phyloP scores from a whole-genome alignment of 2,113 vertebrate species.

The Recurvirostra avosetta region DNA sequence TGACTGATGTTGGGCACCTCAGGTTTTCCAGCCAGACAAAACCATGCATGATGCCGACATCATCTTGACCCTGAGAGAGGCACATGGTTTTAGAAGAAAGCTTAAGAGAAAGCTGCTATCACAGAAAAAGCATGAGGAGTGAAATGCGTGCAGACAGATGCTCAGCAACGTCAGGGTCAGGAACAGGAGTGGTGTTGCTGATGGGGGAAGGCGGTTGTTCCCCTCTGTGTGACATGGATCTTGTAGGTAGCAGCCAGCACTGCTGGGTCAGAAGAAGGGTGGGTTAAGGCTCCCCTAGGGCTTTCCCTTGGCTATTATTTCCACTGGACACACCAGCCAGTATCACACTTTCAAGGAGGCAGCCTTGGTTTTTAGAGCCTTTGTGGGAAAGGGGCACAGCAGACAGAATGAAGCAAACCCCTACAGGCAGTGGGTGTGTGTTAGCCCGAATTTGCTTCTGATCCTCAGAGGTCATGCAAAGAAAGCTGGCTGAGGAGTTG shows the following conservation, averaged over 20 bases:
- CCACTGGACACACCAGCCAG: background rate
- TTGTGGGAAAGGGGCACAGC: background rate
- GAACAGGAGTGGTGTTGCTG: background rate
- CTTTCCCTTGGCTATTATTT: background rate
- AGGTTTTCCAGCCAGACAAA: background rate
- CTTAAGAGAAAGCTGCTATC: background rate
- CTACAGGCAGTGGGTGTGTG: background rate
- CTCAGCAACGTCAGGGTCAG: background rate
- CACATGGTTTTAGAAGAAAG: background rate
- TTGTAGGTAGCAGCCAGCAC: background rate
- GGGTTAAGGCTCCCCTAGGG: background rate
- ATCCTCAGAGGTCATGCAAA: background rate
- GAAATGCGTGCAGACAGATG: background rate
- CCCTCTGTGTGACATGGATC: background rate
- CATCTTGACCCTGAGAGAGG: background rate
- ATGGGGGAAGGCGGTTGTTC: background rate
- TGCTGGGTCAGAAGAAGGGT: background rate
- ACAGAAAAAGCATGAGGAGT: background rate
- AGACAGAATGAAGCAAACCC: background rate
- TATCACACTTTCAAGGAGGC: background rate
- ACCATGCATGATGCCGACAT: background rate
- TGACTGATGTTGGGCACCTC: background rate
- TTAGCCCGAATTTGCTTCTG: background rate
- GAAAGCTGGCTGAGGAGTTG: background rate
- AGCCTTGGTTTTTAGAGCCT: background rate